These are phyloP conservation scores for Siniperca scherzeri DNA, from an alignment of 2,797 vertebrate species.

Conservation along the genomic window DNA sequence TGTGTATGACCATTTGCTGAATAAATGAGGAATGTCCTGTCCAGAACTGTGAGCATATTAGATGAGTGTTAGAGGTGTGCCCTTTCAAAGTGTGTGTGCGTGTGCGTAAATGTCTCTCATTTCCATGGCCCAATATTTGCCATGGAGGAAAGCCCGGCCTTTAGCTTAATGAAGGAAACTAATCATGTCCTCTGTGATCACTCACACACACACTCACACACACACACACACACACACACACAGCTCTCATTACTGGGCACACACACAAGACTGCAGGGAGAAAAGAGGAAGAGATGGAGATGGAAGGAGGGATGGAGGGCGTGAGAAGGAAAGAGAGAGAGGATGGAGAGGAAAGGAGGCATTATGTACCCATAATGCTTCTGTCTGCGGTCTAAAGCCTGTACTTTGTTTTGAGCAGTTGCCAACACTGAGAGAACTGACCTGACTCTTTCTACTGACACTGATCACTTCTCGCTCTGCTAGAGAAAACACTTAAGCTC, in stretches of 20 bases:
- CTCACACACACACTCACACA: slow-evolving; percentile 46
- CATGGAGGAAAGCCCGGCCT: slow-evolving; percentile 79
- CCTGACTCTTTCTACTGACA: slow-evolving; percentile 54
- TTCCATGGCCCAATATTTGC: slow-evolving; percentile 84
- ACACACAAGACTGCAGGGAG: slow-evolving; percentile 23
- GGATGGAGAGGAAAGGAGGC: slow-evolving; percentile 47
- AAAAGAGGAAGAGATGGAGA: slow-evolving; percentile 28
- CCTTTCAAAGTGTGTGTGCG: slow-evolving; percentile 42
- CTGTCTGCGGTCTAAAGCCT: slow-evolving; percentile 59
- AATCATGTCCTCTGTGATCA: slow-evolving; percentile 79
- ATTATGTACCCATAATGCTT: slow-evolving; percentile 53
- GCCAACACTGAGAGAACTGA: slow-evolving; percentile 55
- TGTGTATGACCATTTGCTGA: slow-evolving; percentile 48
- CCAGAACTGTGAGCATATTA: slow-evolving; percentile 54
- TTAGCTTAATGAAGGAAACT: slow-evolving; percentile 82
- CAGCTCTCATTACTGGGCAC: slow-evolving; percentile 44
- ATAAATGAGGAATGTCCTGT: slow-evolving; percentile 73
- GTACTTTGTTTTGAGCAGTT: slow-evolving; percentile 62
- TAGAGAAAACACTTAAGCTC: slow-evolving; percentile 61
- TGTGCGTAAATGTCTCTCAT: slow-evolving; percentile 73
- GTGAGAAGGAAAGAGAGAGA: slow-evolving; percentile 27
- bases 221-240: slow-evolving; percentile 33
- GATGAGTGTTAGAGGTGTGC: slow-evolving; percentile 57
- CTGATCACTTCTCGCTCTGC: slow-evolving; percentile 64
- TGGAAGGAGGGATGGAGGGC: slow-evolving; percentile 34